Conservation (phyloP, 2,113 vertebrate genomes). For the Podarcis cretensis region DNA sequence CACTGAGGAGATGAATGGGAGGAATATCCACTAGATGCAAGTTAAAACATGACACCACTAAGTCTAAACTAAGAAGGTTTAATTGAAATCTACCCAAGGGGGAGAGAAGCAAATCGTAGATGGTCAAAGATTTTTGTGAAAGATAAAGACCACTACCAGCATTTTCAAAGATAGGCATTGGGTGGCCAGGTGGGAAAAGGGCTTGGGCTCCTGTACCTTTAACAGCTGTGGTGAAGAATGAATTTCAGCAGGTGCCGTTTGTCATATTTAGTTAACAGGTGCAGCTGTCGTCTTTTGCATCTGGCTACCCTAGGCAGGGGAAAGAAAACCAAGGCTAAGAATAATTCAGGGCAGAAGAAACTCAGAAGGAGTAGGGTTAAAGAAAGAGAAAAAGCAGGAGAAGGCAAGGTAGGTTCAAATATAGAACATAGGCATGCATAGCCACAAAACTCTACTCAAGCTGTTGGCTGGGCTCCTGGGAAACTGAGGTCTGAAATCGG, state of each 20-base stretch:
- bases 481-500: not conserved
- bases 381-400: not conserved
- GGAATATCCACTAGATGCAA: not conserved
- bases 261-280: too few species aligned
- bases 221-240: too few species aligned
- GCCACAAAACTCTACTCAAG: not conserved
- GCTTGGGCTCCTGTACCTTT: too few species aligned
- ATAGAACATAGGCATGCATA: not conserved
- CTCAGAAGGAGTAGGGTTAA: not conserved
- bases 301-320: too few species aligned
- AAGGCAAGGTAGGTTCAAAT: not conserved
- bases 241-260: too few species aligned
- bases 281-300: too few species aligned
- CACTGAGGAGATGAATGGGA: too few species aligned
- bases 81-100: too few species aligned
- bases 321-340: not conserved
- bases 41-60: not conserved
- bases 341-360: not conserved
- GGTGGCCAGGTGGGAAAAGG: not conserved
- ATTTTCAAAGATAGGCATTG: not conserved
- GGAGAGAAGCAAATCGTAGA: too few species aligned
- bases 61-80: too few species aligned
- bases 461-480: not conserved
- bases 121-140: too few species aligned
- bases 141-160: too few species aligned